Percentiles rank a stretch among this genome's conserved stretches.
Evolutionary conservation across 2,113 vertebrate genomes (phyloP).

Genomic region (Oreochromis niloticus): DNA sequence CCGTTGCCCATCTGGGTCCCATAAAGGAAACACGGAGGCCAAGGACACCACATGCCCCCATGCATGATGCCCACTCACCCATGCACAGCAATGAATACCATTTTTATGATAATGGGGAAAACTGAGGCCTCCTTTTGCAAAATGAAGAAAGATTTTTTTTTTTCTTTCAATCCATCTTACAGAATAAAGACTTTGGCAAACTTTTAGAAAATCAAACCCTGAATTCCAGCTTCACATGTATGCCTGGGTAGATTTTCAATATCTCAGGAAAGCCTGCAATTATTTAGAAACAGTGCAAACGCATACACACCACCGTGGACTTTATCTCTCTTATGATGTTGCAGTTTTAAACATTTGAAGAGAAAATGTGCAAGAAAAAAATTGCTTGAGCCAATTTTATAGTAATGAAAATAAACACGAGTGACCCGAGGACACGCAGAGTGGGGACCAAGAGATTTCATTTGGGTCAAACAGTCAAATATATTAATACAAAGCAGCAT

Average conservation of each 20-base stretch:
- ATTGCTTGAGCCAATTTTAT: not conserved
- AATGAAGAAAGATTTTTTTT: not conserved
- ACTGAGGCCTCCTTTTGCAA: not conserved
- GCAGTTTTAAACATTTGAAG: not conserved
- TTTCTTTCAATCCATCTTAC: not conserved
- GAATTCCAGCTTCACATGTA: not conserved
- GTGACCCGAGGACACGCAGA: too few species aligned
- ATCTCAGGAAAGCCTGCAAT: rapidly evolving
- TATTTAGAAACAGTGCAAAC: not conserved
- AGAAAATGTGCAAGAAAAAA: not conserved
- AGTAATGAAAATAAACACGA: not conserved
- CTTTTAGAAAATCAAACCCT: not conserved
- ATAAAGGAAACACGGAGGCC: slow-evolving; percentile 66
- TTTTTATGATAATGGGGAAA: not conserved
- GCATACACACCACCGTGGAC: rapidly evolving
- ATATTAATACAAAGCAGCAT: not conserved
- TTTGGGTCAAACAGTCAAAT: slow-evolving; percentile 9
- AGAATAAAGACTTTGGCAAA: not conserved
- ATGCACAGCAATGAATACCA: slow-evolving; percentile 28
- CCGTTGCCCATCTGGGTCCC: slow-evolving; percentile 75
- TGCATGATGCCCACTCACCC: slow-evolving; percentile 56
- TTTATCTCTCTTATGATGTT: rapidly evolving
- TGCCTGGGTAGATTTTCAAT: not conserved
- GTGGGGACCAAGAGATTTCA: not conserved
- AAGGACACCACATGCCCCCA: slow-evolving; percentile 64